These are phyloP conservation scores for Ciona savignyi DNA, from an alignment of 23 tunicate species.

Conservation along the genomic window DNA sequence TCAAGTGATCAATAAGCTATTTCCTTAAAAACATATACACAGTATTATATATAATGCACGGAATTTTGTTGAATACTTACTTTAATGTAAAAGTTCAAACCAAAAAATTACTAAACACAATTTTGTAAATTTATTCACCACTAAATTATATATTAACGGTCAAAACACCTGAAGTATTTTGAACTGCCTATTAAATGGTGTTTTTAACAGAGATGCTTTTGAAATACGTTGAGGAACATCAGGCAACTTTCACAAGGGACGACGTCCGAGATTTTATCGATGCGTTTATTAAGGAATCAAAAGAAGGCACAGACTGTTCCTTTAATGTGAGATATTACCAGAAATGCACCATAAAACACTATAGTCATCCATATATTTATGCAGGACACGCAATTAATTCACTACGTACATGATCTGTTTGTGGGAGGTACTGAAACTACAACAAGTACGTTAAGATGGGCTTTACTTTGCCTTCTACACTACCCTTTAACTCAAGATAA, in stretches of 20 bases:
- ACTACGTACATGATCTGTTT: slow-evolving; percentile 3
- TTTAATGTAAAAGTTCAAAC: too few species aligned
- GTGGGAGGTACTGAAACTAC: slow-evolving; percentile 5
- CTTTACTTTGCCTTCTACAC: not conserved
- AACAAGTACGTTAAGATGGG: slow-evolving; percentile 5
- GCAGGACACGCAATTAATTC: not conserved
- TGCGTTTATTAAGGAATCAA: not conserved
- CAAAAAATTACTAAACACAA: too few species aligned
- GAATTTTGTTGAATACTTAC: too few species aligned
- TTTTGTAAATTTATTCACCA: too few species aligned
- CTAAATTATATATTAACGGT: too few species aligned
- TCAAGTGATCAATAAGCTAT: too few species aligned
- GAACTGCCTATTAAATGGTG: too few species aligned
- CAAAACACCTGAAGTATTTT: too few species aligned
- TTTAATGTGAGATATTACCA: not conserved
- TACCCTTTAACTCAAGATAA: not conserved
- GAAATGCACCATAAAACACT: not conserved
- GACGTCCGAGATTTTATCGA: not conserved
- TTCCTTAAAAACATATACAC: too few species aligned
- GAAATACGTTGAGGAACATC: not conserved
- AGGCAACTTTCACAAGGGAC: not conserved
- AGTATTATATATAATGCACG: too few species aligned
- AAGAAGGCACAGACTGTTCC: not conserved
- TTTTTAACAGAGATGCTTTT: not conserved
- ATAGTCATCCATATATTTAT: too few species aligned